These are phyloP conservation scores for Scaptodrosophila lebanonensis DNA, from an alignment of 1,140 invertebrate species.

Conservation along the genomic window DNA sequence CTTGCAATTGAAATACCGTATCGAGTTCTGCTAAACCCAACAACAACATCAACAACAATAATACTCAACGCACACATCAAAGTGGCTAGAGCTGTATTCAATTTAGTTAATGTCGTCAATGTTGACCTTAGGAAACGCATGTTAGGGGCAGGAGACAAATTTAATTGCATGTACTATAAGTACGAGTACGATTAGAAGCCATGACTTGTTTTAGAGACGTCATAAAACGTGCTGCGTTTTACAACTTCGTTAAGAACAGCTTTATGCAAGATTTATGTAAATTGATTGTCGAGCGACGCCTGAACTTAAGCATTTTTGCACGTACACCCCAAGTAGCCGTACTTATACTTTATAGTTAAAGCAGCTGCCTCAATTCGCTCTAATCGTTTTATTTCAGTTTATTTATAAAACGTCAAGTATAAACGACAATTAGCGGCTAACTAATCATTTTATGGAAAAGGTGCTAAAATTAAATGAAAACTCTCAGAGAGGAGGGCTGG, in stretches of 20 bases:
- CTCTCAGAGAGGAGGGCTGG: too few species aligned
- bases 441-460: too few species aligned
- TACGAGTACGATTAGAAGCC: neutral
- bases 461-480: too few species aligned
- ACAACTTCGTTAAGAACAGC: conserved; percentile 26
- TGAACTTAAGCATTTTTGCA: conserved; percentile 52
- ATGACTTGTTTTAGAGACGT: conserved; percentile 26
- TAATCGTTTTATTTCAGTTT: too few species aligned
- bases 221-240: conserved; percentile 9
- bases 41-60: too few species aligned
- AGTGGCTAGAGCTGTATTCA: conserved; percentile 9
- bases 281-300: neutral
- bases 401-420: too few species aligned
- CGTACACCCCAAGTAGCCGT: too few species aligned
- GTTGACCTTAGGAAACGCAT: conserved; percentile 40
- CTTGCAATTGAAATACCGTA: neutral
- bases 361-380: too few species aligned
- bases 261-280: neutral
- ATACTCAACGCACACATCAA: conserved; percentile 12
- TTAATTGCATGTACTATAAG: conserved; percentile 3
- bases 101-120: conserved; percentile 42
- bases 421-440: conserved; percentile 44
- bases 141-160: conserved; percentile 4
- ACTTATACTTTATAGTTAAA: too few species aligned
- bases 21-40: conserved; percentile 34